Base-by-base conservation (phyloP, 2,888 invertebrate species). In the Limenitis camilla region DNA sequence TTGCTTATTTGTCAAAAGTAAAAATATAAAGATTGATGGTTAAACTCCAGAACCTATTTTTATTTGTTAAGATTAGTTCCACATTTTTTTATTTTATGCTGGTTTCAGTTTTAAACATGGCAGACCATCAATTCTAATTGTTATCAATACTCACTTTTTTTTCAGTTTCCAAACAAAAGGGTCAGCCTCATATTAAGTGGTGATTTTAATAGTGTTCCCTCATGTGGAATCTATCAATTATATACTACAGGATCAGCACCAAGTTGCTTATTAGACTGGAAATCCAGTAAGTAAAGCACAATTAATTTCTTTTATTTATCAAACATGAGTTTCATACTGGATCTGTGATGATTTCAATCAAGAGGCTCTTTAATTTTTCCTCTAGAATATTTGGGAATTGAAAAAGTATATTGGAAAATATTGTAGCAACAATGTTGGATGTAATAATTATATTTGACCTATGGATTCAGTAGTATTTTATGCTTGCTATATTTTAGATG, bases 201-300 rank as follows among this genome's bases (percentile, higher is more conserved):
- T 0, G 98, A 98, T 76, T 97, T 98, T 67, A 98, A 98, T 73
- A 96, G 95, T 74, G 90, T 91, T 2, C 96, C 97, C 0, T 91
- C 92, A 47, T 93, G 92, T 73, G 96, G 95, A 0, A 91, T 96
- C 65, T 95, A 92, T 76, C 90, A 93, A 68, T 84, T 96, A 48
- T 91, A 94, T 78, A 94, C 93, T 0, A 89, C 91, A 38, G 92
- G 93, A 50, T 68, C 74, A 56, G 90, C 96, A 5, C 88, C 90
- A 33, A 87, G 85, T 49, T 82, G 91, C 63, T 90, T 91, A 60
- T 78, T 89, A 11, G 96, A 96, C 71, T 97, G 96, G 94, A 89
- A 79, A 58, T 93, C 93, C 61, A 92, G 95, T 94, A 89, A 89
- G 92, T 51, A 27, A n/a, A 19, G 9, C 7, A 2, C n/a, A n/a